A percentile compares a stretch with the other conserved stretches of the same genome.
These are phyloP conservation scores for Cylindroiulus punctatus DNA, from an alignment of 2,888 invertebrate genomes.

Conservation along the genomic window DNA sequence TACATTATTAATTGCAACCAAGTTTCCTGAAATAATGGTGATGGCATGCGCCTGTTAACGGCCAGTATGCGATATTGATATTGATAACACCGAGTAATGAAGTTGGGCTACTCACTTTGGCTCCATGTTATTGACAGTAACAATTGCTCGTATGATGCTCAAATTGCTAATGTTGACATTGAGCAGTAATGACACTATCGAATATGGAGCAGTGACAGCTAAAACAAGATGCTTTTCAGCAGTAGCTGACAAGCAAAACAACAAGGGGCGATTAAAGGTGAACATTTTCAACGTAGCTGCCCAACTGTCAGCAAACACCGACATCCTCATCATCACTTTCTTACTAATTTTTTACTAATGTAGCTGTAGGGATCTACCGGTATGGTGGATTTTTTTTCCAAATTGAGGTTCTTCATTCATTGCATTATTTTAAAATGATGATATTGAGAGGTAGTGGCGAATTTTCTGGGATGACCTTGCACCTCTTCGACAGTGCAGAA, in stretches of 20 bases:
- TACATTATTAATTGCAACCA: no score
- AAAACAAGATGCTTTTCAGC: neutral
- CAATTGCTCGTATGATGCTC: neutral
- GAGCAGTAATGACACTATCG: neutral
- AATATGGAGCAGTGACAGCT: neutral
- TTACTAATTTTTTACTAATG: no score
- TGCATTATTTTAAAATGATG: no score
- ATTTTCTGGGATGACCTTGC: no score
- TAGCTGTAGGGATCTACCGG: no score
- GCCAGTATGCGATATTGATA: neutral
- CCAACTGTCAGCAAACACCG: no score
- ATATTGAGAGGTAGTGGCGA: no score
- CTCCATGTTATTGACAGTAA: neutral
- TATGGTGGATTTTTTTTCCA: no score
- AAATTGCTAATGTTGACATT: neutral
- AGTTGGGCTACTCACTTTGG: neutral
- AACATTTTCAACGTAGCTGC: neutral
- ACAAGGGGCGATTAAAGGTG: neutral
- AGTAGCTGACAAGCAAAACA: neutral
- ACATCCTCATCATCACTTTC: no score
- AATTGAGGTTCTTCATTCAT: no score
- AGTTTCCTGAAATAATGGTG: neutral
- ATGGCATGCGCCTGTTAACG: neutral
- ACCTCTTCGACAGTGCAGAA: no score
- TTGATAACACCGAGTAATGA: neutral